Conservation (phyloP, 2,888 invertebrate species). For the Tenthredo distinguenda region DNA sequence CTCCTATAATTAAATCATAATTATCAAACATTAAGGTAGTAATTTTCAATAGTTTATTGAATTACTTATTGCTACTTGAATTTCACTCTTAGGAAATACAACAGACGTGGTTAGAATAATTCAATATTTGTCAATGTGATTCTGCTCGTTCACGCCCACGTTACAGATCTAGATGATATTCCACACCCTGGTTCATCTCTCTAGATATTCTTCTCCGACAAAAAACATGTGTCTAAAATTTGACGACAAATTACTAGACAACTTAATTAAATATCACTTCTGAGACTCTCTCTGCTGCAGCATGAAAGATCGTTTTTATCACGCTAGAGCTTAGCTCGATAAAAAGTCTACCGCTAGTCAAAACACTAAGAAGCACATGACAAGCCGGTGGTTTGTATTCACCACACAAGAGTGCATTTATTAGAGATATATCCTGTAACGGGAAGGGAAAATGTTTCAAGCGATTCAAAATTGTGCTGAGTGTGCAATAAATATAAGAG, state of each 20-base stretch:
- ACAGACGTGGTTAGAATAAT: not conserved
- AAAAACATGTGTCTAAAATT: not conserved
- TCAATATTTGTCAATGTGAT: not conserved
- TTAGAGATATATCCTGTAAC: not conserved
- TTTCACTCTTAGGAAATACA: not conserved
- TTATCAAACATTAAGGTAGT: not conserved
- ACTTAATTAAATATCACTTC: slow-evolving; percentile 32
- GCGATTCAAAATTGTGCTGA: not conserved
- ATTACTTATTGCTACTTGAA: not conserved
- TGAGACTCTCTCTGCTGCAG: not conserved
- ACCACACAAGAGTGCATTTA: slow-evolving; percentile 1
- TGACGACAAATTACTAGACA: slow-evolving; percentile 44
- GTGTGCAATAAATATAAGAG: slow-evolving; percentile 13
- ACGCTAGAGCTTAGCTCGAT: slow-evolving; percentile 36
- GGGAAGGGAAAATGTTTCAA: not conserved
- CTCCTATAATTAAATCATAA: not conserved
- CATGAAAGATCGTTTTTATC: slow-evolving; percentile 26
- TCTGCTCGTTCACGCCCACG: not conserved
- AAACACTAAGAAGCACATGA: slow-evolving; percentile 33
- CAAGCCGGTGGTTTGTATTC: slow-evolving; percentile 23
- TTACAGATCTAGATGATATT: not conserved
- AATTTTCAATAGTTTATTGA: not conserved
- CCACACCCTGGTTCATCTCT: not conserved
- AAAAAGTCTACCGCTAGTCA: slow-evolving; percentile 33
- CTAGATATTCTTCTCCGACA: not conserved